Evolutionary conservation across 2,888 invertebrate species (phyloP).

Genomic region (Callimorpha dominula): DNA sequence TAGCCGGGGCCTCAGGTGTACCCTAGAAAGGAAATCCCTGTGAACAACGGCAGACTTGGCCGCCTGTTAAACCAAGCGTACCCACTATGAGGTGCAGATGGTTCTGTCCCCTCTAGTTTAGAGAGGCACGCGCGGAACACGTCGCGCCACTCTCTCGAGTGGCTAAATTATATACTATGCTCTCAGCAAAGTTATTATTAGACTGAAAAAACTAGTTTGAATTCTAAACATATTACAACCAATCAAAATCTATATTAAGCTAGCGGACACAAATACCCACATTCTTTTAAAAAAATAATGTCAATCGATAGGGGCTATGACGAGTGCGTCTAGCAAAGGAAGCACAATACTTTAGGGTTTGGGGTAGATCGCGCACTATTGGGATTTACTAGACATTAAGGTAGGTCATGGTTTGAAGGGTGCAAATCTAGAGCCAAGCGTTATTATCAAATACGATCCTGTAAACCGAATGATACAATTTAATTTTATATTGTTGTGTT

Average conservation of each 20-base stretch:
- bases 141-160: too few relatives aligned
- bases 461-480: background rate
- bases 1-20: too few relatives aligned
- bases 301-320: conserved; percentile 51
- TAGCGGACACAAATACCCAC: conserved; percentile 9
- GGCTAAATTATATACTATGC: too few relatives aligned
- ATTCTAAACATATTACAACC: background rate
- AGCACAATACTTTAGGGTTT: conserved; percentile 47
- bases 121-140: too few relatives aligned
- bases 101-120: too few relatives aligned
- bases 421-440: conserved; percentile 33
- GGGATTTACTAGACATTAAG: conserved; percentile 68
- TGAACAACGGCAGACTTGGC: too few relatives aligned
- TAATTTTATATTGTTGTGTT: background rate
- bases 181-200: too few relatives aligned
- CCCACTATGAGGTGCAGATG: too few relatives aligned
- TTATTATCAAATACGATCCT: background rate
- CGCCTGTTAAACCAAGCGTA: too few relatives aligned
- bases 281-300: conserved; percentile 16
- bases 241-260: conserved; percentile 11
- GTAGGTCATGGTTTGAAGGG: conserved; percentile 68
- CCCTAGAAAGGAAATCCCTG: too few relatives aligned
- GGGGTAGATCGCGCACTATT: conserved; percentile 49
- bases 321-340: conserved; percentile 37
- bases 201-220: background rate